phyloP scores from a whole-genome alignment of 2,797 vertebrate genomes.

The Cuculus canorus region DNA sequence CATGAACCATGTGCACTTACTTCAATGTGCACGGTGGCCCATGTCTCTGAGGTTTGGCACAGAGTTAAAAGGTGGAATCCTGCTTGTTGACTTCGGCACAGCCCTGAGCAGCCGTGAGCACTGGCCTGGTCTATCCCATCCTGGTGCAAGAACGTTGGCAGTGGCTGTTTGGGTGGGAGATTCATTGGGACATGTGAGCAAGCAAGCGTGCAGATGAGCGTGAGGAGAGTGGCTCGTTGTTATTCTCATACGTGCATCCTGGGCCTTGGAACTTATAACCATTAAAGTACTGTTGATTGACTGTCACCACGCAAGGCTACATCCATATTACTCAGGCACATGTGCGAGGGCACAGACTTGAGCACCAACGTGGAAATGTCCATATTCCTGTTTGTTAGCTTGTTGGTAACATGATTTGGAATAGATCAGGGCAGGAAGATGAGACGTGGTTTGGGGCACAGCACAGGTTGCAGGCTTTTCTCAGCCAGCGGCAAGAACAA shows the following conservation, averaged over 20 bases:
- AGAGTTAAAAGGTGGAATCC: not conserved
- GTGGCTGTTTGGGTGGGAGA: not conserved
- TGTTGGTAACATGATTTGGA: not conserved
- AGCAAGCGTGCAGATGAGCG: too few species aligned
- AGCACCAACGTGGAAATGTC: not conserved
- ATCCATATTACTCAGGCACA: not conserved
- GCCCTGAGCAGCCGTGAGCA: not conserved
- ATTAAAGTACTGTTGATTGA: too few species aligned
- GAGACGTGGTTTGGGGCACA: too few species aligned
- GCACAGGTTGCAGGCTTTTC: not conserved
- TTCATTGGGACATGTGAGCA: not conserved
- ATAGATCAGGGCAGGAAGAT: not conserved
- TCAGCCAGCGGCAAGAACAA: not conserved
- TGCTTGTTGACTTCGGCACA: not conserved
- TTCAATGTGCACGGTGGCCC: not conserved
- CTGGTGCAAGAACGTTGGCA: not conserved
- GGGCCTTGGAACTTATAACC: not conserved
- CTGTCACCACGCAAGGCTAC: not conserved
- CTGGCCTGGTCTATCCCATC: not conserved
- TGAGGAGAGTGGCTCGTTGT: not conserved
- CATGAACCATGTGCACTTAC: not conserved
- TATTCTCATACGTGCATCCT: not conserved
- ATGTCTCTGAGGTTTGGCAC: not conserved
- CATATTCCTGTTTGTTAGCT: not conserved
- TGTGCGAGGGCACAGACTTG: not conserved